Evolutionary conservation across 1,140 invertebrate species (phyloP).

Genomic region (Sogatella furcifera): DNA sequence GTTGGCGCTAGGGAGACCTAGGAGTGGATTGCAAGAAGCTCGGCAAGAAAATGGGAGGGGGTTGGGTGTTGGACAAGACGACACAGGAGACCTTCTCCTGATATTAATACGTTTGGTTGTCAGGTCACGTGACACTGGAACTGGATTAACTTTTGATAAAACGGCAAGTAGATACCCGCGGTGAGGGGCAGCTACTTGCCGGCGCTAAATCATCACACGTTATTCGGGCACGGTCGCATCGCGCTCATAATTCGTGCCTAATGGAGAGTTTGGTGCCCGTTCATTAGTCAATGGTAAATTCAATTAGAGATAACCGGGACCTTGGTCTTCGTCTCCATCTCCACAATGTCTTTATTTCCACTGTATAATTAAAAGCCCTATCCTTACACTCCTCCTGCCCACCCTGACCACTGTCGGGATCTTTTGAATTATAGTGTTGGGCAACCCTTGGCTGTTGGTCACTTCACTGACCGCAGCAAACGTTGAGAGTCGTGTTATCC

Average conservation of each 20-base stretch:
- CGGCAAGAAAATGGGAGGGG: not conserved
- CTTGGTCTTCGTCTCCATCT: not conserved
- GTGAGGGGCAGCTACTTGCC: no score
- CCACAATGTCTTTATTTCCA: not conserved
- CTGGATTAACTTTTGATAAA: constrained; percentile 2
- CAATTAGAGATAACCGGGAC: not conserved
- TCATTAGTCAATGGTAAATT: constrained; percentile 1
- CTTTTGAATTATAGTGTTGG: no score
- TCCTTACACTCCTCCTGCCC: not conserved
- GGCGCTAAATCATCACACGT: not conserved
- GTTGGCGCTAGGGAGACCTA: no score
- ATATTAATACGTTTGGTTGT: not conserved
- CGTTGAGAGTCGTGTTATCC: not conserved
- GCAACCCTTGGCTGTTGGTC: not conserved
- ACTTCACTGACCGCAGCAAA: not conserved
- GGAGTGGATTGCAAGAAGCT: not conserved
- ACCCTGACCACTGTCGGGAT: no score
- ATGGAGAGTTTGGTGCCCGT: not conserved
- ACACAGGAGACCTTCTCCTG: not conserved
- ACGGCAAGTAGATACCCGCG: not conserved
- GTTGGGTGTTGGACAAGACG: not conserved
- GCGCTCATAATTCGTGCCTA: not conserved
- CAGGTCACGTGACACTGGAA: not conserved
- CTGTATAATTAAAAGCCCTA: not conserved
- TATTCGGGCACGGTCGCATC: not conserved